Evolutionary conservation across 2,797 vertebrate species (phyloP).

Genomic region (Mastacembelus armatus): DNA sequence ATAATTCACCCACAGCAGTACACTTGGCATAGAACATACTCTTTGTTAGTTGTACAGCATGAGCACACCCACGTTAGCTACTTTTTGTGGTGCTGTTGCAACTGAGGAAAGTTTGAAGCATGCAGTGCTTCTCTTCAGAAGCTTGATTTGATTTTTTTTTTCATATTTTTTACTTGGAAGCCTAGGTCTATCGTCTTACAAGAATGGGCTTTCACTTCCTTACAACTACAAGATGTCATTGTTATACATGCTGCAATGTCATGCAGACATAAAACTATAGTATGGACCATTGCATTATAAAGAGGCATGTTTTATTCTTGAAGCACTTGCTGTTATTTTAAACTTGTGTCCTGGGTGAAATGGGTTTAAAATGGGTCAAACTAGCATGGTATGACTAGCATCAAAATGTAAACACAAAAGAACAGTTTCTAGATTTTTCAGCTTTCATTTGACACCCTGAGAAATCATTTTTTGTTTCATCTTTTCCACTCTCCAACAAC

Average conservation of each 20-base stretch:
- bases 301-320: background rate
- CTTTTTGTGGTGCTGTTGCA: conserved; percentile 18
- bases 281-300: background rate
- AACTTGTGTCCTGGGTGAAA: background rate
- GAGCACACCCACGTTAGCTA: conserved; percentile 46
- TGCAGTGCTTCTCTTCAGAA: conserved; percentile 17
- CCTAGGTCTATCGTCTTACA: conserved; percentile 1
- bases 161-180: conserved; percentile 1
- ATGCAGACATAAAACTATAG: conserved; percentile 3
- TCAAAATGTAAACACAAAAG: conserved; percentile 14
- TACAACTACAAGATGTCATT: background rate
- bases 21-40: conserved; percentile 30
- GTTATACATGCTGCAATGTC: background rate
- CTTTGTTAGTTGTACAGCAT: conserved; percentile 50
- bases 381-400: background rate
- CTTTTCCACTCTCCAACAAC: background rate
- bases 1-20: conserved; percentile 53
- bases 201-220: conserved; percentile 58
- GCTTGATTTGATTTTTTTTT: conserved; percentile 17
- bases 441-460: background rate
- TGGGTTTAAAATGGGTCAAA: conserved; percentile 9
- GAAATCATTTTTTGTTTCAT: background rate
- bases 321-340: background rate
- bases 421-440: background rate
- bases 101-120: conserved; percentile 57